phyloP scores from a whole-genome alignment of 2,888 invertebrate species.

The Drosophila tripunctata region DNA sequence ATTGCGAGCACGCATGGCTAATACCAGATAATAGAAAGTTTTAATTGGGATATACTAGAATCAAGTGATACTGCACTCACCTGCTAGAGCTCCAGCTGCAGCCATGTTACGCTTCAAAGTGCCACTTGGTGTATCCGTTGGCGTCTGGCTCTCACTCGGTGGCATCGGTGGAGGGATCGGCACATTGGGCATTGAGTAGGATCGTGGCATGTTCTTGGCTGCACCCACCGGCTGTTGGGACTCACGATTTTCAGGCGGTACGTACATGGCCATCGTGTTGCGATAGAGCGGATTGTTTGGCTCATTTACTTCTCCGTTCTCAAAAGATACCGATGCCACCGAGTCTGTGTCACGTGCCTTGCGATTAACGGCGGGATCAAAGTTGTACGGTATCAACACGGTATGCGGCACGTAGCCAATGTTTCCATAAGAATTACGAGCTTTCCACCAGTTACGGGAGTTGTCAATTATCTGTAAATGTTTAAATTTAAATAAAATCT shows the following conservation, averaged over 20 bases:
- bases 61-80: constrained; percentile 35
- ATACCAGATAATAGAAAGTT: neutral
- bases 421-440: constrained; percentile 92
- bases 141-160: constrained; percentile 71
- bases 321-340: constrained; percentile 60
- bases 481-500: too few relatives aligned
- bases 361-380: constrained; percentile 60
- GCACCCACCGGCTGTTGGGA: constrained; percentile 52
- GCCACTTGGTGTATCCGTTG: constrained; percentile 67
- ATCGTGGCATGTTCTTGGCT: constrained; percentile 67
- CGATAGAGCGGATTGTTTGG: constrained; percentile 57
- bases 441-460: constrained; percentile 99
- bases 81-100: constrained; percentile 73
- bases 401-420: constrained; percentile 98
- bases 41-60: neutral
- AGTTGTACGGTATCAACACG: constrained; percentile 89
- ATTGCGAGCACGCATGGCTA: constrained; percentile 81
- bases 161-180: constrained; percentile 85
- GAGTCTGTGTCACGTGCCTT: constrained; percentile 77
- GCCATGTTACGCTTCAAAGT: constrained; percentile 79
- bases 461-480: constrained; percentile 93
- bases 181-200: constrained; percentile 82
- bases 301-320: constrained; percentile 51
- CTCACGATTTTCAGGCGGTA: constrained; percentile 62
- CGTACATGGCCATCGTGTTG: constrained; percentile 64